A percentile compares a stretch with the other conserved stretches of the same genome.
phyloP scores from a whole-genome alignment of 2,113 vertebrate species.

The Percina caprodes region DNA sequence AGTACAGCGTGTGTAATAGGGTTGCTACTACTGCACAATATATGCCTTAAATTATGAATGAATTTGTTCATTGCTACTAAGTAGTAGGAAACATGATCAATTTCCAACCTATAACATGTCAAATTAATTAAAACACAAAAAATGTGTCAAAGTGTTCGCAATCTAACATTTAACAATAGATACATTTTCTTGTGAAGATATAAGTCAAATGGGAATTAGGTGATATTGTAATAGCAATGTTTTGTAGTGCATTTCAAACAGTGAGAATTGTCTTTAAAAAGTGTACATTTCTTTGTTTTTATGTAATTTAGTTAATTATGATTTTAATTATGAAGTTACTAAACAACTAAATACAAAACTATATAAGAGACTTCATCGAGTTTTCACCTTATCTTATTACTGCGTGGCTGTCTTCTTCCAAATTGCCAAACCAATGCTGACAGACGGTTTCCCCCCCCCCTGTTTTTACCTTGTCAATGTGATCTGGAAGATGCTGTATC shows the following conservation, averaged over 20 bases:
- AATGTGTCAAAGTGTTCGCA: neutral
- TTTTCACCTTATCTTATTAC: neutral
- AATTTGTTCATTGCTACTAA: neutral
- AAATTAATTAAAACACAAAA: neutral
- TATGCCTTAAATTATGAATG: neutral
- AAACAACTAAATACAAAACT: neutral
- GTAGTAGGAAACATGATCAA: neutral
- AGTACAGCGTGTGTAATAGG: neutral
- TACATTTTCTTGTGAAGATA: neutral
- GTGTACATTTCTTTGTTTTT: neutral
- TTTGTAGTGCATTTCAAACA: neutral
- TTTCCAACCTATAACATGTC: neutral
- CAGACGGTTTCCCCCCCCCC: too few species aligned
- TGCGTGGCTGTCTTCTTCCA: neutral
- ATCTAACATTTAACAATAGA: neutral
- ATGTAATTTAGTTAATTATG: too few species aligned
- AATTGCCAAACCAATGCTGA: neutral
- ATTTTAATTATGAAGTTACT: too few species aligned
- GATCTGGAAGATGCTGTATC: constrained; percentile 90
- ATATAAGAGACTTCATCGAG: neutral
- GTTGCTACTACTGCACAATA: neutral
- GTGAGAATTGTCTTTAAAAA: neutral
- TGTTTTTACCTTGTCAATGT: constrained; percentile 86
- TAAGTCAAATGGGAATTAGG: neutral
- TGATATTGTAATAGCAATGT: neutral